Evolutionary conservation across 2,797 vertebrate genomes (phyloP).

Genomic region (Microhierax caerulescens): DNA sequence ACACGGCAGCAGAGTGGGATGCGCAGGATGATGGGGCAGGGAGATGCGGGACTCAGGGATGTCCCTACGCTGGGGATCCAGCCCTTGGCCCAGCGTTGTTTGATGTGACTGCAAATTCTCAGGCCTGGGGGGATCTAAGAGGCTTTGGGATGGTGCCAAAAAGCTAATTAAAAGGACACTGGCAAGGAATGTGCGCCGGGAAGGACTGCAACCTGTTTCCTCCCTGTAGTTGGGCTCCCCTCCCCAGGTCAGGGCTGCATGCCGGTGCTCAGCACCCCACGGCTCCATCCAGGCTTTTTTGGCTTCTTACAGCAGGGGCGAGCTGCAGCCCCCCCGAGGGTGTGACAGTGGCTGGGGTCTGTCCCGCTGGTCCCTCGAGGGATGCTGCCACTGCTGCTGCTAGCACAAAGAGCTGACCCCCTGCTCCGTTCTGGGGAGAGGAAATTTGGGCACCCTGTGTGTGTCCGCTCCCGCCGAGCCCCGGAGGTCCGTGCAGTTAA

Average conservation of each 20-base stretch:
- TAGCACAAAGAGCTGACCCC: background rate
- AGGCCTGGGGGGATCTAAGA: background rate
- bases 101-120: background rate
- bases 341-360: background rate
- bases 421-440: background rate
- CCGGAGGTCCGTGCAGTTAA: fast-evolving
- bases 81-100: background rate
- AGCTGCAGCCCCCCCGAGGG: background rate
- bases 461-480: background rate
- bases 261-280: fast-evolving
- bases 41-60: fast-evolving
- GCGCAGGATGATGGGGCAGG: background rate
- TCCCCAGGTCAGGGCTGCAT: background rate
- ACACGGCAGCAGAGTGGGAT: fast-evolving
- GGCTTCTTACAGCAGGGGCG: fast-evolving
- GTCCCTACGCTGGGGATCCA: fast-evolving
- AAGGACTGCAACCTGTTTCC: background rate
- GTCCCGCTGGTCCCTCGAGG: fast-evolving
- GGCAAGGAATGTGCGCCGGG: background rate
- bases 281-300: background rate
- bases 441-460: fast-evolving
- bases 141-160: background rate
- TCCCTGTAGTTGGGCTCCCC: background rate
- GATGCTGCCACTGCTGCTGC: fast-evolving
- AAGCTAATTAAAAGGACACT: background rate